A percentile compares a stretch with the other conserved stretches of the same genome.
These are phyloP conservation scores for Enteromius radiatus DNA, from an alignment of 2,797 vertebrate species.

Conservation along the genomic window DNA sequence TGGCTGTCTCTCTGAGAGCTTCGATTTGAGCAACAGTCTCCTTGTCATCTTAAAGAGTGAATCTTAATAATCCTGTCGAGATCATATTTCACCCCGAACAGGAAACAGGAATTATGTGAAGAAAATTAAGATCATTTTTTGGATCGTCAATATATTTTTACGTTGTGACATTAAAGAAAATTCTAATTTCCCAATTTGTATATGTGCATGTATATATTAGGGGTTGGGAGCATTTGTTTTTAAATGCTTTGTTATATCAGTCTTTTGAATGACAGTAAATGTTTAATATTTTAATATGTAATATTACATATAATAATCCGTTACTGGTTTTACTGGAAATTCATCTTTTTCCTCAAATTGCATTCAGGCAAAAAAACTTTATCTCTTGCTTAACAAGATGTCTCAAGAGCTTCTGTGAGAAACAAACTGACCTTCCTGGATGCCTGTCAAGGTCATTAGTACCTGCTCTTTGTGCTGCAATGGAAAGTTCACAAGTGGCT, in stretches of 20 bases:
- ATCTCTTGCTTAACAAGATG: not conserved
- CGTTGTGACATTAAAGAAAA: too few species aligned
- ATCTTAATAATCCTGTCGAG: not conserved
- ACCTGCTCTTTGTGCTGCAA: constrained; percentile 20
- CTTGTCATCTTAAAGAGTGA: constrained; percentile 6
- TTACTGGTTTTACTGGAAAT: not conserved
- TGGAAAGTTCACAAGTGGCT: constrained; percentile 25
- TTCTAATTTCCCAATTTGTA: too few species aligned
- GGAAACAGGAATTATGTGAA: not conserved
- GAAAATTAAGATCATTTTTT: not conserved
- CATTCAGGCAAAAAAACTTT: not conserved
- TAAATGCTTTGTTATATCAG: too few species aligned
- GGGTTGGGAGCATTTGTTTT: too few species aligned
- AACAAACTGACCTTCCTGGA: not conserved
- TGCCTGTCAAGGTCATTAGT: not conserved
- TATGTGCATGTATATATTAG: too few species aligned
- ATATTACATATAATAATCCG: not conserved
- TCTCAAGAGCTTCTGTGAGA: not conserved
- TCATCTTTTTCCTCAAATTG: not conserved
- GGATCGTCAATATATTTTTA: not conserved
- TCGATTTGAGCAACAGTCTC: not conserved
- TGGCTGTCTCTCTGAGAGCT: not conserved
- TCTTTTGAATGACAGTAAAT: not conserved
- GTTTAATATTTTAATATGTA: not conserved
- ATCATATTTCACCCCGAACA: not conserved